These are phyloP conservation scores for Pristiophorus japonicus DNA, from an alignment of 2,113 vertebrate genomes.

Conservation along the genomic window DNA sequence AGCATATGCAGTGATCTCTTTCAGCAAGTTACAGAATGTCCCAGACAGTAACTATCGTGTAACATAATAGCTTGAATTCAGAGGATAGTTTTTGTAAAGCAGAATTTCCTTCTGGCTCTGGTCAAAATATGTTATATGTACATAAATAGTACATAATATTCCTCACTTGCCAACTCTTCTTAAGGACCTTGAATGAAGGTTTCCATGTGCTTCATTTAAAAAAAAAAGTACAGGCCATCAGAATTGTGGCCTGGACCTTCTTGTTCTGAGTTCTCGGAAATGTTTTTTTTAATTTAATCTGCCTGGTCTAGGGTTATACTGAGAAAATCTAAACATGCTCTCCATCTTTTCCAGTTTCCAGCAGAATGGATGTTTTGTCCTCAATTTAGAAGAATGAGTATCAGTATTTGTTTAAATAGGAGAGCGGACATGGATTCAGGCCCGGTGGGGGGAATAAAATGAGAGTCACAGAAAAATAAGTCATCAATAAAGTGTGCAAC, in stretches of 20 bases:
- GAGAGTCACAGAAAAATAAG: background rate
- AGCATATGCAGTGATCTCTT: background rate
- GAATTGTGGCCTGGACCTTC: background rate
- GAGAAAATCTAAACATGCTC: background rate
- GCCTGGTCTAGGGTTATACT: background rate
- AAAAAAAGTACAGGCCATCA: background rate
- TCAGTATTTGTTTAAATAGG: background rate
- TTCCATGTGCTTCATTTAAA: background rate
- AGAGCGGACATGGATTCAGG: background rate
- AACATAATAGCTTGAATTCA: background rate
- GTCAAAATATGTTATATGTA: background rate
- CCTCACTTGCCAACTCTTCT: background rate
- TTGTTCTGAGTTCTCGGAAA: background rate
- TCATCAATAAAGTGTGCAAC: background rate
- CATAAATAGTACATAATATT: slow-evolving; percentile 21
- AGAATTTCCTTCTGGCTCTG: background rate
- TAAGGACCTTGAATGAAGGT: background rate
- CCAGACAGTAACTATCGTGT: background rate
- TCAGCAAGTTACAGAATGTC: background rate
- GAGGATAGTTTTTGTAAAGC: background rate
- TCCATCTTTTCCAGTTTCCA: background rate
- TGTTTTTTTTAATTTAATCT: background rate
- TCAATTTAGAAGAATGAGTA: background rate
- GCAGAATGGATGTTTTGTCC: background rate
- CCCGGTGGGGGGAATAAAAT: background rate